A percentile compares a stretch with the other conserved stretches of the same genome.
phyloP scores from a whole-genome alignment of 2,113 vertebrate species.

The Odobenus rosmarus region DNA sequence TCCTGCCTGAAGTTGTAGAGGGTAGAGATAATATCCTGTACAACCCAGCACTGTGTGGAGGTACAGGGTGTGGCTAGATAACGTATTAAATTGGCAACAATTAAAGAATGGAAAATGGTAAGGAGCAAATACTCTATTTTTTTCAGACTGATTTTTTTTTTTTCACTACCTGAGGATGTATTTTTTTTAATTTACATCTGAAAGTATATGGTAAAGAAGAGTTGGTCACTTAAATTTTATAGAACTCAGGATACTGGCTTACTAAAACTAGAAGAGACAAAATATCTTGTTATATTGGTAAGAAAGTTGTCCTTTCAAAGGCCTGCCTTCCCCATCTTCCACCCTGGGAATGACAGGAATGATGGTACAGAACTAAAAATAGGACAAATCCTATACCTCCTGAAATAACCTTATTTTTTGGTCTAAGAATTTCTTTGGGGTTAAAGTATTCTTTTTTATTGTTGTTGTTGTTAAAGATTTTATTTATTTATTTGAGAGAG shows the following conservation, averaged over 20 bases:
- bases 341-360: not conserved
- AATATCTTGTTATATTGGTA: not conserved
- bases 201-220: constrained; percentile 10
- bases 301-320: constrained; percentile 18
- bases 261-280: constrained; percentile 23
- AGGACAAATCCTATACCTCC: not conserved
- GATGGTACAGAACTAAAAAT: not conserved
- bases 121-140: not conserved
- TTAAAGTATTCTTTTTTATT: not conserved
- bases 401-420: not conserved
- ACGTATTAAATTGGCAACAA: not conserved
- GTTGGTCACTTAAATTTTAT: constrained; percentile 18
- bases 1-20: not conserved
- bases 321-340: not conserved
- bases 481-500: too few species aligned
- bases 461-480: too few species aligned
- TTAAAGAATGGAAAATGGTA: constrained; percentile 8
- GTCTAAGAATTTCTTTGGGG: constrained; percentile 24
- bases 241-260: not conserved
- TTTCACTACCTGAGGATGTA: not conserved
- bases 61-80: not conserved
- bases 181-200: constrained; percentile 30
- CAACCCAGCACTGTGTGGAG: not conserved
- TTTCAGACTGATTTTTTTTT: not conserved
- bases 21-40: not conserved